Conservation (phyloP, 2,888 invertebrate genomes). For the Epinotia bilunana region DNA sequence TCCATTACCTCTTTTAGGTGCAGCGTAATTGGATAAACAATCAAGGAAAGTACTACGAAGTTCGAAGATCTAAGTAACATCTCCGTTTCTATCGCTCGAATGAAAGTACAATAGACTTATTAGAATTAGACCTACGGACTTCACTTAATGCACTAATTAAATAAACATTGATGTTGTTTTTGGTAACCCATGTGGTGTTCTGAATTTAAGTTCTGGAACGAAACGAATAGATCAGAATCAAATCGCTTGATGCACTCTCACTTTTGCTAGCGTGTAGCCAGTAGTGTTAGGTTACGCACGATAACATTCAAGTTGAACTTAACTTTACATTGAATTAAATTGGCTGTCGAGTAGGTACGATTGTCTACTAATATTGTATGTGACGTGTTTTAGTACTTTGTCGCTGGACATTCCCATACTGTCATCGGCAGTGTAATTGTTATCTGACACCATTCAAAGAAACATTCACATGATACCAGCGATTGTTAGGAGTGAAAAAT, state of each 20-base stretch:
- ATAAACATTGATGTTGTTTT: background rate
- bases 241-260: background rate
- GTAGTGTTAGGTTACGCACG: background rate
- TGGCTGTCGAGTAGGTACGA: no score
- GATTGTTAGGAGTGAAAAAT: conserved; percentile 30
- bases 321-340: no score
- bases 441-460: conserved; percentile 35
- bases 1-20: conserved; percentile 37
- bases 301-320: no score
- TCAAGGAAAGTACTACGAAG: background rate
- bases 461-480: conserved; percentile 33
- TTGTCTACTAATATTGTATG: background rate
- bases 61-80: background rate
- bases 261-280: background rate
- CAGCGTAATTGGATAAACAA: conserved; percentile 27
- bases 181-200: no score
- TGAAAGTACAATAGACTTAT: background rate
- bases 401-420: conserved; percentile 20
- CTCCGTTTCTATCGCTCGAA: background rate
- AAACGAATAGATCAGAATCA: background rate
- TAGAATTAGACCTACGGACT: background rate
- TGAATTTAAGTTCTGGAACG: background rate
- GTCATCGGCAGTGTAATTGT: conserved; percentile 35
- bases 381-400: background rate
- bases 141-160: no score